Evolutionary conservation across 2,797 vertebrate genomes (phyloP).

Genomic region (Pempheris klunzingeri): DNA sequence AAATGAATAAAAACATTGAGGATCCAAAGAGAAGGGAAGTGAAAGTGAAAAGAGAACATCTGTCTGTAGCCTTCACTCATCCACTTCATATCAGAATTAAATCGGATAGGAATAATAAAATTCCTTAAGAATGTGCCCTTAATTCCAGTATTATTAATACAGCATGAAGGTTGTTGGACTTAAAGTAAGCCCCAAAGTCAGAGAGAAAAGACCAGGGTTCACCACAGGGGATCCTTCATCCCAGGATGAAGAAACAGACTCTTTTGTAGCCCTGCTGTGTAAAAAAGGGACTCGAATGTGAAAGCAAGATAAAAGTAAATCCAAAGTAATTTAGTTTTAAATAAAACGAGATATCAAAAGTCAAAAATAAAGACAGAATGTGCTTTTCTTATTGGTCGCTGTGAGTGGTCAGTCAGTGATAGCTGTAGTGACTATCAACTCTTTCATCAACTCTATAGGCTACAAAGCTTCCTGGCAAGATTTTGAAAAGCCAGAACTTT

Average conservation of each 20-base stretch:
- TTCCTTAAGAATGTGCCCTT: background rate
- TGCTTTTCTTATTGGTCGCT: too few relatives aligned
- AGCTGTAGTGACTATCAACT: too few relatives aligned
- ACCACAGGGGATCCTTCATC: background rate
- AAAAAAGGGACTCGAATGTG: background rate
- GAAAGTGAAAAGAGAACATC: conserved; percentile 42
- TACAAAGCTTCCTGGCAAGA: too few relatives aligned
- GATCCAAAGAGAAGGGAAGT: conserved; percentile 44
- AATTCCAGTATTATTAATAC: background rate
- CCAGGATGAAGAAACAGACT: background rate
- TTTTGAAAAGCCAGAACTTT: too few relatives aligned
- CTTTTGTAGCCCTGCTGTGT: background rate
- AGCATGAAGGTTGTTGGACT: background rate
- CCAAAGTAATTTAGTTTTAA: background rate
- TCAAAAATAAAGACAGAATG: too few relatives aligned
- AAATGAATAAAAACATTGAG: conserved; percentile 45
- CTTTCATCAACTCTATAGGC: too few relatives aligned
- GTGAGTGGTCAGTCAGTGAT: too few relatives aligned
- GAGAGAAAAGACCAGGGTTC: background rate
- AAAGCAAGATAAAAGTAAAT: background rate
- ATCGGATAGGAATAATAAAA: too few relatives aligned
- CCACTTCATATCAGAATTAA: conserved; percentile 12
- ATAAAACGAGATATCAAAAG: too few relatives aligned
- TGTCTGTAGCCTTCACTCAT: conserved; percentile 21
- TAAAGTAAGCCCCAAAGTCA: background rate